phyloP scores from a whole-genome alignment of 2,888 invertebrate species.

The Hydropsyche betteni region DNA sequence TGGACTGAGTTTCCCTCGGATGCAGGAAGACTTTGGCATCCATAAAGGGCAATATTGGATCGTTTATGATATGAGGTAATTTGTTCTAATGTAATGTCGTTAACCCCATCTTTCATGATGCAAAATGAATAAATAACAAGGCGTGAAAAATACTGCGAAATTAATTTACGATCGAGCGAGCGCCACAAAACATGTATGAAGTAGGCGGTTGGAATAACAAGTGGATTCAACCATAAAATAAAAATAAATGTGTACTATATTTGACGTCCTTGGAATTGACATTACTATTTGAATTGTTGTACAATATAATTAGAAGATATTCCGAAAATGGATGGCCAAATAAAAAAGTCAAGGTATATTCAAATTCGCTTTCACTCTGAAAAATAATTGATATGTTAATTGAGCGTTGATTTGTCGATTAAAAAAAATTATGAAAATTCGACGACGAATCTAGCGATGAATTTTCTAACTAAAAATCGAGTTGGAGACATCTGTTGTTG shows the following conservation, averaged over 20 bases:
- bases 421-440: not conserved
- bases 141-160: constrained; percentile 21
- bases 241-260: constrained; percentile 3
- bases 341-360: too few relatives aligned
- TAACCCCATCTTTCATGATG: not conserved
- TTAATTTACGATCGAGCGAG: constrained; percentile 3
- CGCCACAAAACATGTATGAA: not conserved
- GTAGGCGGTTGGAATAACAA: constrained; percentile 8
- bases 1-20: too few relatives aligned
- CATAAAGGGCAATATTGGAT: too few relatives aligned
- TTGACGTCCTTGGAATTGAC: constrained; percentile 12
- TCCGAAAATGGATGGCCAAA: too few relatives aligned
- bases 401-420: not conserved
- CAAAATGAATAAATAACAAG: not conserved
- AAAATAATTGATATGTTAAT: too few relatives aligned
- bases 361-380: too few relatives aligned
- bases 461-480: not conserved
- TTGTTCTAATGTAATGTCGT: constrained; percentile 12
- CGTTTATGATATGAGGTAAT: not conserved
- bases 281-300: not conserved
- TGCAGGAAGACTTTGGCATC: too few relatives aligned
- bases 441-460: not conserved
- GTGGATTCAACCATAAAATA: not conserved
- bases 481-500: not conserved
- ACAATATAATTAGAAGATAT: too few relatives aligned